Evolutionary conservation across 23 tunicate genomes (phyloP), one percentile per base, ranked within the genome.

Genomic region (Halocynthia roretzi): DNA sequence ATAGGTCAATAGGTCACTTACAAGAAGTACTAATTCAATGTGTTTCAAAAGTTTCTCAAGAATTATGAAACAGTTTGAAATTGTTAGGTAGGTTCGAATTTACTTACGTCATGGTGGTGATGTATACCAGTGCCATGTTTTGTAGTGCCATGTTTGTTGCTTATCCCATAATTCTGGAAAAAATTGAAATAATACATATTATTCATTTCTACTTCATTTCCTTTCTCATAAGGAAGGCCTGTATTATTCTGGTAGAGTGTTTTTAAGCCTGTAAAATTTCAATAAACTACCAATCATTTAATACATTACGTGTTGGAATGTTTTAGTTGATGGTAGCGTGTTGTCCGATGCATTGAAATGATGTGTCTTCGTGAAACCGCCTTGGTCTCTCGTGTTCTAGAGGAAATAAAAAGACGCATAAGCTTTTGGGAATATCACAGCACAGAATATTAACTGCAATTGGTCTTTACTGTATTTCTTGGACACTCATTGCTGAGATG

Each of bases 61-160:
- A 15, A 58, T 58, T 2, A 14, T 1, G 17, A 58, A 58, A n/a
- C 63, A 58, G 4, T 58, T 0, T 15, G 1, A 58, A 14, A n/a
- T 58, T 2, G 4, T 58, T n/a, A 58, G 17, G 17, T 58, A 12
- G 5, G 23, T 6, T 19, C 0, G 55, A 5, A 72, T 0, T 51
- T 9, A 72, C 86, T 73, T 65, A 88, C 95, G 68, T 88, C 95
- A 54, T 76, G 79, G 19, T 76, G 63, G 73, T 77, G 88, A 58
- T 88, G 95, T 11, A 76, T 79, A 21, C 78, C 78, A 4, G 56
- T 65, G 62, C 52, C 74, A 54, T 55, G 85, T 50, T 63, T 82
- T 78, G 58, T 77, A 80, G 23, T 15, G 53, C 75, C 62, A 51
- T 53, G 63, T 68, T 73, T 74, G 8, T 19, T 22, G 22, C 78